Conservation (phyloP, 2,888 invertebrate genomes). For the Cerastoderma edule region DNA sequence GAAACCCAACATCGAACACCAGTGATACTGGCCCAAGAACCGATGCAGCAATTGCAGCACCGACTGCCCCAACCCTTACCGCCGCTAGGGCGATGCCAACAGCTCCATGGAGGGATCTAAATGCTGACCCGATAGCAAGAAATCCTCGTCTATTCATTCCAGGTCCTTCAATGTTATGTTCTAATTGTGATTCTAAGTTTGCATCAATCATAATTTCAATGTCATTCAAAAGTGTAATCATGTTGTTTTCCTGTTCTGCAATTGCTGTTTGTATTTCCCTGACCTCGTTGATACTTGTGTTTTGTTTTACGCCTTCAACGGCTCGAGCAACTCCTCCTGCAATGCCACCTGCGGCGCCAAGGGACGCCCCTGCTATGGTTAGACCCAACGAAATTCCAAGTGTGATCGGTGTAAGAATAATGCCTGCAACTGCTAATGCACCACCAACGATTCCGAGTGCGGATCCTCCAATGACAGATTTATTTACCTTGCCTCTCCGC, state of each 20-base stretch:
- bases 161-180: not conserved
- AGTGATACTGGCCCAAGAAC: constrained; percentile 28
- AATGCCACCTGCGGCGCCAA: constrained; percentile 18
- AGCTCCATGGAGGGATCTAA: not conserved
- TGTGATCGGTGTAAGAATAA: constrained; percentile 32
- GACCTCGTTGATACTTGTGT: constrained; percentile 7
- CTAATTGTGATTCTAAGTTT: not conserved
- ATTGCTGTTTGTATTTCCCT: constrained; percentile 19
- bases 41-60: constrained; percentile 3
- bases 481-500: constrained; percentile 20
- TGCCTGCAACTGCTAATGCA: constrained; percentile 22
- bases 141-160: constrained; percentile 17
- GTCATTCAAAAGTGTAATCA: not conserved
- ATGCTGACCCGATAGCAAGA: constrained; percentile 24
- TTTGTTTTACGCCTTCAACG: constrained; percentile 29
- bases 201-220: not conserved
- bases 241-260: constrained; percentile 4
- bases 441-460: constrained; percentile 28
- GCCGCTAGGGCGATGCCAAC: constrained; percentile 11
- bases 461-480: constrained; percentile 24
- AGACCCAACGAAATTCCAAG: constrained; percentile 31
- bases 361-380: constrained; percentile 27
- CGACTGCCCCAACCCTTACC: constrained; percentile 1
- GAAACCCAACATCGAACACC: constrained; percentile 22
- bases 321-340: constrained; percentile 17